Evolutionary conservation across 2,797 vertebrate genomes (phyloP).

Genomic region (Enteromius argenteus): DNA sequence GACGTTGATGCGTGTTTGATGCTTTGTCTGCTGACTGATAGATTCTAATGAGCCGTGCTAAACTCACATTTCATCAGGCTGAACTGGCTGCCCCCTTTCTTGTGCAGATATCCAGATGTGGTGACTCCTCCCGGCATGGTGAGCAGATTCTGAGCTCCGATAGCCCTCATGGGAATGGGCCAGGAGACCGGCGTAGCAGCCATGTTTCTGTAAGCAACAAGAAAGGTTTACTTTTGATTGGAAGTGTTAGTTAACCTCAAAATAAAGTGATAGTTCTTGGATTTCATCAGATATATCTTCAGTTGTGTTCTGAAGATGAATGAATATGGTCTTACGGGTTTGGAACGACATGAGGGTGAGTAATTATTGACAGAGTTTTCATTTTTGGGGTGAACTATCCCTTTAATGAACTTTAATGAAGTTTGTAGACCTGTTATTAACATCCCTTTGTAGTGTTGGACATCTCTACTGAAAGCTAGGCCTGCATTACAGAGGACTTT

Average conservation of each 20-base stretch:
- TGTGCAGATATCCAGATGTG: slow-evolving; percentile 92
- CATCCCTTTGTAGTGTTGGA: background rate
- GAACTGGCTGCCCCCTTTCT: slow-evolving; percentile 95
- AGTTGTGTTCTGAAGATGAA: too few species aligned
- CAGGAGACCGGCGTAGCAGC: slow-evolving; percentile 84
- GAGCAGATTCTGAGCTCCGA: slow-evolving; percentile 95
- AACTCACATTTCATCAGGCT: slow-evolving; percentile 94
- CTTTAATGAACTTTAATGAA: background rate
- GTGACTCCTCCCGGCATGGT: slow-evolving; percentile 96
- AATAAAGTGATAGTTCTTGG: too few species aligned
- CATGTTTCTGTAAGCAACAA: slow-evolving; percentile 82
- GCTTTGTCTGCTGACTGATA: background rate
- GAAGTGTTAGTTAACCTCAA: background rate
- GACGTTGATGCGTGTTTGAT: too few species aligned
- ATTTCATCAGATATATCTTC: too few species aligned
- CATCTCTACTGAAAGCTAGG: background rate
- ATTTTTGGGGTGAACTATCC: too few species aligned
- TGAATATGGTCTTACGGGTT: too few species aligned
- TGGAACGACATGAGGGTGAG: too few species aligned
- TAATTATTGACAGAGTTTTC: too few species aligned
- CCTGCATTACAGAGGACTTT: background rate
- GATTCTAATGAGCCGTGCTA: background rate
- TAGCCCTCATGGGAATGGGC: slow-evolving; percentile 95
- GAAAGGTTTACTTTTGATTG: slow-evolving; percentile 21
- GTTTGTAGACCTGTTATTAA: background rate